phyloP scores from a whole-genome alignment of 2,888 invertebrate genomes.

The Dicycla oo region DNA sequence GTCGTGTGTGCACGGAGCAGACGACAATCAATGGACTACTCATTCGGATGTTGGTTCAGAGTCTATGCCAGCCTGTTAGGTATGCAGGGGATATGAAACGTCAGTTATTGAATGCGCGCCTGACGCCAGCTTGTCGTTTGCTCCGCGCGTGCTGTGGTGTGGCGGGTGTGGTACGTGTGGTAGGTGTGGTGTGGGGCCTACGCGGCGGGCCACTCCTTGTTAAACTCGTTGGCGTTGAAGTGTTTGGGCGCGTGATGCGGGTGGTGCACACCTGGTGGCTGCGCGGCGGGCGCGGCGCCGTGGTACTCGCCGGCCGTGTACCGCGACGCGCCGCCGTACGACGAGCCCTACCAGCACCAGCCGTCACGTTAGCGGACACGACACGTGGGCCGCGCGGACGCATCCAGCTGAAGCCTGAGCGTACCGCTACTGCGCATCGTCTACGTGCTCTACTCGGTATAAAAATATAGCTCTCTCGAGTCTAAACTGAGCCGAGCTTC shows the following conservation, averaged over 20 bases:
- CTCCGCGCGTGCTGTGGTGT: background rate
- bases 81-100: background rate
- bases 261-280: slow-evolving; percentile 89
- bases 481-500: slow-evolving; percentile 68
- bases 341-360: slow-evolving; percentile 82
- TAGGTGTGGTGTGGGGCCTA: slow-evolving; percentile 68
- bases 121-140: background rate
- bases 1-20: slow-evolving; percentile 50
- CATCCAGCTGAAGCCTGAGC: slow-evolving; percentile 69
- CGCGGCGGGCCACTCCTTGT: slow-evolving; percentile 90
- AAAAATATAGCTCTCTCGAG: slow-evolving; percentile 72
- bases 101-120: background rate
- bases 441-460: slow-evolving; percentile 66
- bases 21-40: slow-evolving; percentile 18
- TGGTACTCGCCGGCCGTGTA: slow-evolving; percentile 86
- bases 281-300: slow-evolving; percentile 82
- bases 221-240: slow-evolving; percentile 89
- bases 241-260: slow-evolving; percentile 91
- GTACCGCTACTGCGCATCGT: slow-evolving; percentile 43
- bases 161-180: slow-evolving; percentile 28
- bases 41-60: background rate
- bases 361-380: slow-evolving; percentile 53
- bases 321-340: slow-evolving; percentile 89
- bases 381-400: slow-evolving; percentile 47
- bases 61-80: background rate